Conservation (phyloP, 2,797 vertebrate genomes). For the Manis crassicaudata region DNA sequence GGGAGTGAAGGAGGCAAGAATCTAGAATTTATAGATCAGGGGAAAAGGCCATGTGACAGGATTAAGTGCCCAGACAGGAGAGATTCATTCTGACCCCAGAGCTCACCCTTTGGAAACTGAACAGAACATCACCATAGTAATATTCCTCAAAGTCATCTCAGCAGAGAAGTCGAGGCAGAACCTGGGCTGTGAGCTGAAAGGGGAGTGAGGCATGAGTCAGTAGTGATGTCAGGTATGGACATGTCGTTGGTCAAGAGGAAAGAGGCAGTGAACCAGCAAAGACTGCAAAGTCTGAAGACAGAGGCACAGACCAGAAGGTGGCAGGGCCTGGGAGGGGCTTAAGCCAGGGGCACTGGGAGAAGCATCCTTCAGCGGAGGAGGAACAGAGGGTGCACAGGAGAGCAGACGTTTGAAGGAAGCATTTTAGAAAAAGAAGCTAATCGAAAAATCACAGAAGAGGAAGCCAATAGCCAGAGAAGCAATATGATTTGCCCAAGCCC, state of each 20-base stretch:
- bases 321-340: too few relatives aligned
- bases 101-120: not conserved
- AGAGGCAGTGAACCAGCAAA: not conserved
- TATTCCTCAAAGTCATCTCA: not conserved
- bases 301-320: not conserved
- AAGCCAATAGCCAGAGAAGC: not conserved
- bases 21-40: not conserved
- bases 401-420: not conserved
- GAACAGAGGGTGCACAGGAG: not conserved
- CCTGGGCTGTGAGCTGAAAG: not conserved
- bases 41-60: not conserved
- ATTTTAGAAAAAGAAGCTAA: constrained; percentile 10
- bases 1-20: constrained; percentile 9
- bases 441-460: not conserved
- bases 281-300: not conserved
- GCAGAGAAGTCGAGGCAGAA: not conserved
- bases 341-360: not conserved
- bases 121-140: not conserved
- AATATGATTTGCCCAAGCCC: not conserved
- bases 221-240: not conserved
- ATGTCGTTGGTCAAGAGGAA: not conserved
- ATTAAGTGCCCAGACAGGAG: not conserved
- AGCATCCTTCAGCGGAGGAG: not conserved
- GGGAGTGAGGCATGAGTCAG: not conserved
- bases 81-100: not conserved